These are phyloP conservation scores for Thunnus thynnus DNA, from an alignment of 2,113 vertebrate species.

Conservation along the genomic window DNA sequence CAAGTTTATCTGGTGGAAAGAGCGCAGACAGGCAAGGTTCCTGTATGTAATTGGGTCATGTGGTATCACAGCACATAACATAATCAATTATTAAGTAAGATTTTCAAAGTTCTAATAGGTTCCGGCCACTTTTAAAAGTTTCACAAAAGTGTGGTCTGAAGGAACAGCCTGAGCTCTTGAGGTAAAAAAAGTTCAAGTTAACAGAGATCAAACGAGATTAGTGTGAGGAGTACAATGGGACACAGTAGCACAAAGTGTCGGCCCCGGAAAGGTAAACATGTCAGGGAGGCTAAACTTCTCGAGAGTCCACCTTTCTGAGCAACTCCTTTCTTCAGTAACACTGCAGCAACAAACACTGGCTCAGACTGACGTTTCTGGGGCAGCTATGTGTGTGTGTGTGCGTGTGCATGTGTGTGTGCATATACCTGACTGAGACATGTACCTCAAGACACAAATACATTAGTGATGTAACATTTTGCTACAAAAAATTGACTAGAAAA, in stretches of 20 bases:
- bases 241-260: conserved; percentile 21
- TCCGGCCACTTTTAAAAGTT: conserved; percentile 10
- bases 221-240: conserved; percentile 38
- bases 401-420: conserved; percentile 20
- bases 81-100: conserved; percentile 34
- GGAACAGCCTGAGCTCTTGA: neutral
- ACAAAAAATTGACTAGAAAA: no score
- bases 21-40: neutral
- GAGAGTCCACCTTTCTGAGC: conserved; percentile 53
- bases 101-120: conserved; percentile 17
- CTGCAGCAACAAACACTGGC: conserved; percentile 40
- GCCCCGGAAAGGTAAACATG: conserved; percentile 54
- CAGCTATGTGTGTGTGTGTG: conserved; percentile 44
- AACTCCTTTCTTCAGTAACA: conserved; percentile 51
- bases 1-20: neutral
- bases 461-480: neutral
- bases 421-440: conserved; percentile 27
- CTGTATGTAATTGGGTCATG: conserved; percentile 17
- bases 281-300: conserved; percentile 56
- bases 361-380: conserved; percentile 77
- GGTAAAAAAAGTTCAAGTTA: conserved; percentile 27
- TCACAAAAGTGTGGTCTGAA: conserved; percentile 8
- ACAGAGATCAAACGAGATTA: conserved; percentile 50
- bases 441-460: conserved; percentile 4
- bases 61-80: conserved; percentile 5